phyloP scores from a whole-genome alignment of 2,113 vertebrate species.

The Glareola pratincola region DNA sequence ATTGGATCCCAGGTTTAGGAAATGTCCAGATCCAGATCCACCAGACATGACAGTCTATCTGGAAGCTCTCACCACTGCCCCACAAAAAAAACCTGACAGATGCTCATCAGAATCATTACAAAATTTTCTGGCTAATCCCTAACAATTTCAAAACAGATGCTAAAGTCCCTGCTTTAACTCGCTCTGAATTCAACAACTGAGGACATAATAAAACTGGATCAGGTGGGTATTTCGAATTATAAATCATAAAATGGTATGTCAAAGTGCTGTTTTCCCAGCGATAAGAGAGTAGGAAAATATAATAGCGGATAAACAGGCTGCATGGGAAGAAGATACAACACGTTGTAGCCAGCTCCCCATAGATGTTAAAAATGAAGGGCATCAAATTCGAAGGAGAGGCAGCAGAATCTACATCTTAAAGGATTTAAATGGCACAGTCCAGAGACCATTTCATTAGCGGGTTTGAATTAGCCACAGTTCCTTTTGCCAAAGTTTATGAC shows the following conservation, averaged over 20 bases:
- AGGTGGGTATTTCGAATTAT: not conserved
- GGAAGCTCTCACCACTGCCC: not conserved
- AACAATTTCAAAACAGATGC: constrained; percentile 26
- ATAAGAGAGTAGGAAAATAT: not conserved
- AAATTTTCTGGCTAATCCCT: constrained; percentile 1
- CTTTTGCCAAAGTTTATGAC: not conserved
- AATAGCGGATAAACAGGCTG: not conserved
- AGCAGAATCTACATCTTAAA: not conserved
- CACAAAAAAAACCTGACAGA: not conserved
- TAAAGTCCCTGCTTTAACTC: not conserved
- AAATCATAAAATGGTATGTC: not conserved
- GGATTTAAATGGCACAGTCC: not conserved
- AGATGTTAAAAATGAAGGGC: not conserved
- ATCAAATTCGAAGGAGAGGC: not conserved
- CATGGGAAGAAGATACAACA: not conserved
- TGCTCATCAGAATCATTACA: not conserved
- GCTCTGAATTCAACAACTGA: not conserved
- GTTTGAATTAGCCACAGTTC: constrained; percentile 6
- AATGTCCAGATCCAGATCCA: not conserved
- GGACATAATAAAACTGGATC: not conserved
- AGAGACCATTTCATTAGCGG: not conserved
- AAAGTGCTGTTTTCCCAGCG: not conserved
- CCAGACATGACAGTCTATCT: not conserved
- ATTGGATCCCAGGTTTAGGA: not conserved
- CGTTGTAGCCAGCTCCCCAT: not conserved